phyloP scores from a whole-genome alignment of 35 echinoderm and acorn worm species.

The Amphiura filiformis region DNA sequence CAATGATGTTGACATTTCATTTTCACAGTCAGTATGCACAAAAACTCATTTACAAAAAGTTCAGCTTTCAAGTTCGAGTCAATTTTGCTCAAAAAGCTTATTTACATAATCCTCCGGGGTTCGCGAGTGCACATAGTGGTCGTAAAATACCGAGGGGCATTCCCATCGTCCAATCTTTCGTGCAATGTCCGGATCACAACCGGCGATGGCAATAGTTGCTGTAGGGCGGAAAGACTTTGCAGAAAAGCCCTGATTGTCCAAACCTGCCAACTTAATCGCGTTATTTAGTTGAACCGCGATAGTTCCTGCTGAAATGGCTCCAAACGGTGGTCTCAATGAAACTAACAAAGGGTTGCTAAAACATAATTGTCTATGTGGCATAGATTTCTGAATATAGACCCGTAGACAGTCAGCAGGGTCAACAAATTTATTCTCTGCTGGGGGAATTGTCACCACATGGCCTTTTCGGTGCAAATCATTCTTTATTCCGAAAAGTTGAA shows the following conservation, averaged over 20 bases:
- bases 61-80: too few relatives aligned
- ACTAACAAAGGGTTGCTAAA: neutral
- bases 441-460: too few relatives aligned
- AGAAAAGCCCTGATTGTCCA: neutral
- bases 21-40: too few relatives aligned
- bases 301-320: neutral
- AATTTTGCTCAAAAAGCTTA: neutral
- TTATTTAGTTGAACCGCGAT: neutral
- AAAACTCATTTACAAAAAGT: too few relatives aligned
- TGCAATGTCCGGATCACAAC: slow-evolving; percentile 33
- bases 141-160: slow-evolving; percentile 39
- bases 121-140: slow-evolving; percentile 28
- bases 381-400: neutral
- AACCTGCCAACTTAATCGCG: neutral
- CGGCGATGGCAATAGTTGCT: neutral
- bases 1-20: too few relatives aligned
- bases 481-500: too few relatives aligned
- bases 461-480: too few relatives aligned
- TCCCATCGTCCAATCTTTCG: slow-evolving; percentile 28
- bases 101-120: neutral
- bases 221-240: neutral
- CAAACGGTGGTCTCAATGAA: neutral
- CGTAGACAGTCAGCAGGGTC: too few relatives aligned
- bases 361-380: neutral
- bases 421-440: too few relatives aligned